A percentile compares a stretch with the other conserved stretches of the same genome.
These are phyloP conservation scores for Meriones psammophilus DNA, from an alignment of 2,797 vertebrate species.

Conservation along the genomic window DNA sequence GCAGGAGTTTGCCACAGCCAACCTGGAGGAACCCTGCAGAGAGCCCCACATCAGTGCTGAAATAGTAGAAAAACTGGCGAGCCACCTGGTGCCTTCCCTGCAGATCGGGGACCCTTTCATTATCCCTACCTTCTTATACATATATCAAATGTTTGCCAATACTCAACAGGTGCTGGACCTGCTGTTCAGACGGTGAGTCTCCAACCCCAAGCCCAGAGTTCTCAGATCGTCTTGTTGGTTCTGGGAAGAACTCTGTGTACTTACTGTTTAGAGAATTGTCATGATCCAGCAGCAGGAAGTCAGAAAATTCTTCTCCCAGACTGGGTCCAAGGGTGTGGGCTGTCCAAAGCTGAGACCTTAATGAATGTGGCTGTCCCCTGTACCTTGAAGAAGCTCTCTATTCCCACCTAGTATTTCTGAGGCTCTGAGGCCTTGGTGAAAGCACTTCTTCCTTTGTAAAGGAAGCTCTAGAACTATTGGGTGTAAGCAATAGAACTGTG, in stretches of 20 bases:
- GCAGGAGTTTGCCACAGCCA: constrained; percentile 90
- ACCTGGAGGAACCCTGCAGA: constrained; percentile 94
- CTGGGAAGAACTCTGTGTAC: fast-evolving
- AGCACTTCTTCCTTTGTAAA: not conserved
- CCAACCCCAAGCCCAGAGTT: not conserved
- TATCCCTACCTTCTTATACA: constrained; percentile 95
- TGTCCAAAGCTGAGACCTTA: fast-evolving
- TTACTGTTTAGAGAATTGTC: no score
- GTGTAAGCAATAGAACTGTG: fast-evolving
- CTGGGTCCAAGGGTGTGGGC: not conserved
- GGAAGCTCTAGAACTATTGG: not conserved
- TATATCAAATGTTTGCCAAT: constrained; percentile 93
- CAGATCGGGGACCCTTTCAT: constrained; percentile 94
- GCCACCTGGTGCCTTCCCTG: constrained; percentile 95
- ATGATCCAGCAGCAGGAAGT: not conserved
- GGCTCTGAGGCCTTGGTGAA: not conserved
- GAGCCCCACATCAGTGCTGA: constrained; percentile 94
- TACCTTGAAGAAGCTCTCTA: not conserved
- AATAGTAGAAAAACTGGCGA: constrained; percentile 95
- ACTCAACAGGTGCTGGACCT: constrained; percentile 95
- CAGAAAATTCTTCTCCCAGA: not conserved
- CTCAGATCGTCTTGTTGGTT: not conserved
- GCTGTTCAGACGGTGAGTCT: constrained; percentile 92
- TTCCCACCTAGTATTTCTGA: not conserved
- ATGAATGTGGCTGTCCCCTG: fast-evolving